Evolutionary conservation across 2,113 vertebrate species (phyloP), one percentile per base, ranked within the genome.

Genomic region (Pteropus alecto): DNA sequence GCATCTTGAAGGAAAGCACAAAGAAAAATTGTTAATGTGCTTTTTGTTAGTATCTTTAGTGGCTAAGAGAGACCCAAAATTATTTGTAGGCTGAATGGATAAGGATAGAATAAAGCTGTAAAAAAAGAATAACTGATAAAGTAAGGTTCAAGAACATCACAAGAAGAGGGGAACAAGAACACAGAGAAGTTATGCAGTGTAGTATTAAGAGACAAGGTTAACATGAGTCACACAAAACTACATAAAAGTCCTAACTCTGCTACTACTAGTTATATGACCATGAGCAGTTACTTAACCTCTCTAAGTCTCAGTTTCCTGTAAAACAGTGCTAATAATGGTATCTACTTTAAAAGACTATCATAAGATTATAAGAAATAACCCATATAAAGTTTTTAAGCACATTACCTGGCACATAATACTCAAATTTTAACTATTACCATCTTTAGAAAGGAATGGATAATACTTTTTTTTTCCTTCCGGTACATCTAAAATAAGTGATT

Each of bases 401-500:
- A 76, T 93, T 70, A 96, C 51, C 33, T 61, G 13, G 35, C 4
- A 93, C 33, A 96, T 19, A 85, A 79, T 43, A 89, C 14, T 87
- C n/a, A 91, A 76, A 54, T 61, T 77, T 82, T 94, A 74, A 90
- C 15, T 79, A 41, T 41, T 67, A 81, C 65, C 26, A 73, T 67
- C n/a, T n/a, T 90, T 41, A 87, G 46, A 81, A 94, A 73, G 18
- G 16, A 79, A 84, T 1, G 16, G 21, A 24, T 43, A 82, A 3
- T 30, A 38, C 22, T 38, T 87, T 81, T 51, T 74, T 38, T 10
- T 51, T 7, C 12, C 73, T 67, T 38, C 41, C 65, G 33, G 22
- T 79, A 81, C 22, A 73, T 86, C 19, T 81, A 90, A 90, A 90
- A 79, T 92, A 77, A 87, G 35, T 85, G 73, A 94, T 71, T 30